Evolutionary conservation across 2,888 invertebrate genomes (phyloP).

Genomic region (Lepeophtheirus nordmannii): DNA sequence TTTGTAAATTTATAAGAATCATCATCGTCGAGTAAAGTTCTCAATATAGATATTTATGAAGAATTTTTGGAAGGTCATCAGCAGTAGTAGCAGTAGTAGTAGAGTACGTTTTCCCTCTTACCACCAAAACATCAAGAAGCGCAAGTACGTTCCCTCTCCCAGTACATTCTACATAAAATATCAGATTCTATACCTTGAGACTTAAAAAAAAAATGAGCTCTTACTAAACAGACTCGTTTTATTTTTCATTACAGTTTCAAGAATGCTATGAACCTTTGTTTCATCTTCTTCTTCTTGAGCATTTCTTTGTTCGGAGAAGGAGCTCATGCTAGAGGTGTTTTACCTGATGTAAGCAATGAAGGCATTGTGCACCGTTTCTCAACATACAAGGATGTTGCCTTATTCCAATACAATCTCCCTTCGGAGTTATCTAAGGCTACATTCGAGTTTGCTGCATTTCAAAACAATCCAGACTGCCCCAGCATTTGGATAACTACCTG

Average conservation of each 20-base stretch:
- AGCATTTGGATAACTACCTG: conserved; percentile 38
- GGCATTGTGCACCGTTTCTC: conserved; percentile 37
- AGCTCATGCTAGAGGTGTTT: background rate
- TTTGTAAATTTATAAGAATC: too few species aligned
- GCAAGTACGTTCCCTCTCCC: too few species aligned
- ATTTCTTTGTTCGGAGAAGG: background rate
- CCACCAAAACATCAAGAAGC: too few species aligned
- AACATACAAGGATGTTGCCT: conserved; percentile 38
- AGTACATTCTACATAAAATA: too few species aligned
- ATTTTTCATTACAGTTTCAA: background rate
- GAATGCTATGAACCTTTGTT: background rate
- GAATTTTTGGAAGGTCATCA: too few species aligned
- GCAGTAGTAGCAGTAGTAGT: too few species aligned
- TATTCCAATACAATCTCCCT: conserved; percentile 39
- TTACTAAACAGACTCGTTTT: background rate
- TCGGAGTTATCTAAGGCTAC: conserved; percentile 38
- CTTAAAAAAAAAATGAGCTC: background rate
- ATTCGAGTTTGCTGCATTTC: conserved; percentile 40
- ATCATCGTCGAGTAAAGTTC: too few species aligned
- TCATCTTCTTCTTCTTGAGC: background rate
- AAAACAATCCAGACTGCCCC: conserved; percentile 33
- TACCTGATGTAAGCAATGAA: conserved; percentile 39
- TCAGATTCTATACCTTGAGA: too few species aligned
- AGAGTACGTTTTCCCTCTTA: too few species aligned
- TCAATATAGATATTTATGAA: too few species aligned